These are phyloP conservation scores for Myotis vivesi DNA, from an alignment of 2,797 vertebrate genomes.

Conservation along the genomic window DNA sequence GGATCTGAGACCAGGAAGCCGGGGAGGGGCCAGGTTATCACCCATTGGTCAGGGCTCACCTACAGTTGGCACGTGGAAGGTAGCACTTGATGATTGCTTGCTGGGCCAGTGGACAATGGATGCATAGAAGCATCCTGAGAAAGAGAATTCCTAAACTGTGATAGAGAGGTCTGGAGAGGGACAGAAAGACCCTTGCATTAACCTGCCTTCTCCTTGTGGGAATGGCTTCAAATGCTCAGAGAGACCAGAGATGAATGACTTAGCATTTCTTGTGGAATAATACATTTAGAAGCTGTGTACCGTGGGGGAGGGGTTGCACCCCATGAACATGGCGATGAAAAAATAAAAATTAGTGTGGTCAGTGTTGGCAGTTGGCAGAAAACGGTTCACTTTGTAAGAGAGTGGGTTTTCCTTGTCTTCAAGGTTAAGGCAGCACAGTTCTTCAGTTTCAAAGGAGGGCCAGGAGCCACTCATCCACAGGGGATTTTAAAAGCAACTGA, in stretches of 20 bases:
- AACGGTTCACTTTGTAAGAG: background rate
- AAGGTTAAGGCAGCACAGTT: background rate
- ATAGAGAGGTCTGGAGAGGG: background rate
- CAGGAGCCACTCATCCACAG: background rate
- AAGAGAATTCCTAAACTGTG: background rate
- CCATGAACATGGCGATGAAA: background rate
- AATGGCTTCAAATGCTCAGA: background rate
- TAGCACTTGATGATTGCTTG: background rate
- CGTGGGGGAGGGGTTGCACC: background rate
- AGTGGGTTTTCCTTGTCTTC: background rate
- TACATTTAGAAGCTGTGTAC: background rate
- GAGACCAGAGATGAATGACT: background rate
- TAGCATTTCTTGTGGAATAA: background rate
- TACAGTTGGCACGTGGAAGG: background rate
- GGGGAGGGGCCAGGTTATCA: background rate
- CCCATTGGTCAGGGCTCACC: no score
- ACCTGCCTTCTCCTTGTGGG: background rate
- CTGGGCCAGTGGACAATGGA: background rate
- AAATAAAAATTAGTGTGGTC: background rate
- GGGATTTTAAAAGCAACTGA: background rate
- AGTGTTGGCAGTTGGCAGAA: background rate
- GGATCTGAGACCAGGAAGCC: slow-evolving; percentile 26
- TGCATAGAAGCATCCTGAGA: background rate
- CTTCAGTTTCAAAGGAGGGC: background rate
- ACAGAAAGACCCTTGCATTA: background rate